Conservation (phyloP, 64 coral and sea anemone genomes). For the Hydrozoanthus tunicans region DNA sequence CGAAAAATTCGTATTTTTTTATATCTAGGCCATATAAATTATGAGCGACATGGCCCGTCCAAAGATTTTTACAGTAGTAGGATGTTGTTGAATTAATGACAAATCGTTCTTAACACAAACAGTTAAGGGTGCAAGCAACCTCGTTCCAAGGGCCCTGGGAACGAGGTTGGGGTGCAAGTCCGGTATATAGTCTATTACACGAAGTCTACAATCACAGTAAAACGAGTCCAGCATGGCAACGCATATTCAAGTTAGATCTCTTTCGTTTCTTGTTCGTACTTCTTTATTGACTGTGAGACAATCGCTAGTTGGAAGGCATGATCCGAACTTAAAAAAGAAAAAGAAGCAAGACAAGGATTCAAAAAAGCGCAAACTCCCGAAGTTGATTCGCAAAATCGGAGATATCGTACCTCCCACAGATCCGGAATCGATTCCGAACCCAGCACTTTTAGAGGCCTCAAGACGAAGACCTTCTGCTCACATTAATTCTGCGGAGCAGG, state of each 20-base stretch:
- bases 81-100: too few relatives aligned
- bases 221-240: slow-evolving; percentile 78
- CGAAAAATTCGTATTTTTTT: too few relatives aligned
- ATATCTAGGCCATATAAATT: too few relatives aligned
- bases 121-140: too few relatives aligned
- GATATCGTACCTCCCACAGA: slow-evolving; percentile 85
- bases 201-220: not conserved
- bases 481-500: slow-evolving; percentile 68
- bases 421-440: slow-evolving; percentile 65
- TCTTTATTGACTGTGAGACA: slow-evolving; percentile 70
- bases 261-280: slow-evolving; percentile 74
- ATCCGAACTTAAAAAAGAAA: slow-evolving; percentile 85
- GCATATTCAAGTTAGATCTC: slow-evolving; percentile 17
- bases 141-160: too few relatives aligned
- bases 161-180: not conserved
- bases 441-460: slow-evolving; percentile 54
- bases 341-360: slow-evolving; percentile 62
- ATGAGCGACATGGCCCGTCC: too few relatives aligned
- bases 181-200: not conserved
- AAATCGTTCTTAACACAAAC: too few relatives aligned
- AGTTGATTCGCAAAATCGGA: slow-evolving; percentile 67
- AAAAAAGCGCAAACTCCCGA: slow-evolving; percentile 58
- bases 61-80: too few relatives aligned
- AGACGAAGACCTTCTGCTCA: slow-evolving; percentile 60
- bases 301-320: slow-evolving; percentile 63